Evolutionary conservation across 2,888 invertebrate genomes (phyloP).

Genomic region (Rosalia funebris): DNA sequence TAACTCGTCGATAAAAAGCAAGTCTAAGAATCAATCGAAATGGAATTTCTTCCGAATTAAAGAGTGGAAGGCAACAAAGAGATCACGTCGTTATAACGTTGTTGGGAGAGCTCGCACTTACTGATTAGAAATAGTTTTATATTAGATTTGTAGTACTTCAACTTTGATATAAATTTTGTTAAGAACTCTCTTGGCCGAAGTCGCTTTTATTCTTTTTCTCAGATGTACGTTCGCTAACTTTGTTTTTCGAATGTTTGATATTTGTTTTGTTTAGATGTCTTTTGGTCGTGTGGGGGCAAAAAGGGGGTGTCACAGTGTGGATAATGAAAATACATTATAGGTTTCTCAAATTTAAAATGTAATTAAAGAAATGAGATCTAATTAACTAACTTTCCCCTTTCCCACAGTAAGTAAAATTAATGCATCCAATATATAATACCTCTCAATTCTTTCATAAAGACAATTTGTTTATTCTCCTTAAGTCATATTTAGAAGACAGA

Average conservation of each 20-base stretch:
- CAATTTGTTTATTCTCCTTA: too few species aligned
- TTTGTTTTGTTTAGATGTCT: too few species aligned
- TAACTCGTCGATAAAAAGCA: background rate
- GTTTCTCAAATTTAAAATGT: too few species aligned
- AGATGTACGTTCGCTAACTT: conserved; percentile 17
- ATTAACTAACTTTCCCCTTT: too few species aligned
- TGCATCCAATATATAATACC: too few species aligned
- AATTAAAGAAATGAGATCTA: too few species aligned
- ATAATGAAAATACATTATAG: too few species aligned
- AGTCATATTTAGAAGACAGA: too few species aligned
- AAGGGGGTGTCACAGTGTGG: too few species aligned
- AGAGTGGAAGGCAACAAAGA: conserved; percentile 29
- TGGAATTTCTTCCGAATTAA: background rate
- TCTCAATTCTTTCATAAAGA: too few species aligned
- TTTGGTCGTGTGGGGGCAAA: too few species aligned
- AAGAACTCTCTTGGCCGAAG: conserved; percentile 45
- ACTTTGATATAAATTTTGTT: conserved; percentile 54
- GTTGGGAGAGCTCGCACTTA: conserved; percentile 51
- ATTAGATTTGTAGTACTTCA: conserved; percentile 55
- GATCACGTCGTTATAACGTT: conserved; percentile 48
- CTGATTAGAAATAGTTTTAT: conserved; percentile 53
- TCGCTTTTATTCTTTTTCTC: conserved; percentile 43
- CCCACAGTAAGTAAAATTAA: too few species aligned
- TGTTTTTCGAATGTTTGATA: conserved; percentile 21
- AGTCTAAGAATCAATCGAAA: background rate